Evolutionary conservation across 2,888 invertebrate genomes (phyloP), one percentile per base, ranked within the genome.

Genomic region (Limnephilus rhombicus): DNA sequence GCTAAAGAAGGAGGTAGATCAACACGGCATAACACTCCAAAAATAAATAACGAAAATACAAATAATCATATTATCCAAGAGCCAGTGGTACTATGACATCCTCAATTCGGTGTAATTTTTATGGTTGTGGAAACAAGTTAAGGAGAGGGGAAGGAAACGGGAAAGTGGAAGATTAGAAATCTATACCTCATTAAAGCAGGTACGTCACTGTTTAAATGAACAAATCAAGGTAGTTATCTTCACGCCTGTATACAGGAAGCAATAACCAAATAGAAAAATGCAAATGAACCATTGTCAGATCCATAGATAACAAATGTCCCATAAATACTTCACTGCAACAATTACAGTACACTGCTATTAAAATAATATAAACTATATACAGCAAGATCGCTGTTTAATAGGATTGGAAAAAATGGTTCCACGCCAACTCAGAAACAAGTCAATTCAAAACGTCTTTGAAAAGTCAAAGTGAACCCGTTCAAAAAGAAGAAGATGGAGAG

Each of bases 201-300:
- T 49, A 45, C 29, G 86, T 29, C 86, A 86, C 86, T 49, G 86
- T 37, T 24, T 7, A 45, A 24, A 85, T 37, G 41, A 41, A 9
- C 85, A n/a, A 86, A 83, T 41, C 34, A 68, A 68, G 2, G 68
- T 68, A 68, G 68, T n/a, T 24, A 83, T 83, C 83, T 83, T 83
- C 83, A 15, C 86, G 29, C 86, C 86, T 45, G 49, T 29, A 24
- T 83, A 29, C 86, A 86, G 86, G 86, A 86, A 86, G 86, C 49
- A 86, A 86, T 86, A 86, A 49, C 45, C 86, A 37, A 86, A n/a
- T 45, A 68, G n/a, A 83, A 41, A 86, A 86, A 86, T 86, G 86
- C 86, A 86, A 86, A 86, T 86, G 45, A 29, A 1, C 86, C n/a
- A 86, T 49, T 83, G 83, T 83, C 83, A 37, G 86, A 86, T 68